Evolutionary conservation across 2,113 vertebrate genomes (phyloP), one percentile per base, ranked within the genome.

Genomic region (Rhodinocichla rosea): DNA sequence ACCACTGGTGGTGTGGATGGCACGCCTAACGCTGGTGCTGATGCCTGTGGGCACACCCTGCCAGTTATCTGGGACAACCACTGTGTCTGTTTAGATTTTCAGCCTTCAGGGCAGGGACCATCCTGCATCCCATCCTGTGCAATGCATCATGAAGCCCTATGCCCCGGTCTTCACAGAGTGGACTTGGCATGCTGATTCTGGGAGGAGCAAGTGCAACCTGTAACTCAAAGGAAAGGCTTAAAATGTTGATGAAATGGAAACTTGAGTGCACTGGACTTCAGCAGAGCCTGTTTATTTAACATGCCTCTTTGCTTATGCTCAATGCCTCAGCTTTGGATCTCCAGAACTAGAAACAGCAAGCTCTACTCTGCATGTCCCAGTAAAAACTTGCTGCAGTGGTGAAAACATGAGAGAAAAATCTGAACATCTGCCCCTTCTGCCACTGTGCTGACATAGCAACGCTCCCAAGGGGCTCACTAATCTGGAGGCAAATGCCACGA

Each of bases 101-200:
- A 55, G 53, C 7, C 5, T 68, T 60, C 23, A 44, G 52, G 70
- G 24, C 56, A 62, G 40, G 26, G 44, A 40, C 17, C 9, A 53
- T 11, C 56, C n/a, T 37, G 32, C 22, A 53, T 19, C 17, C 52
- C 52, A 53, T 32, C 37, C 78, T 40, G 24, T 55, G 60, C 24
- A 53, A 55, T 0, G 20, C 64, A 59, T 3, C 1, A 2, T 15
- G 42, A 45, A 83, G 44, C 28, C 24, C 28, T 17, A 4, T 1
- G 15, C 49, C 57, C 56, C 2, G 1, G 8, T 27, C 47, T 79
- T 70, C 33, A 52, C 19, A 0, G 5, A 69, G 19, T 4, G 39
- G 42, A 59, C n/a, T 44, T 28, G 42, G 64, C 57, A 56, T 15
- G 26, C 60, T 67, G 68, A 28, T 52, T 71, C 57, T 53, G 35